phyloP scores from a whole-genome alignment of 1,140 invertebrate genomes.

The Heliconius melpomene region DNA sequence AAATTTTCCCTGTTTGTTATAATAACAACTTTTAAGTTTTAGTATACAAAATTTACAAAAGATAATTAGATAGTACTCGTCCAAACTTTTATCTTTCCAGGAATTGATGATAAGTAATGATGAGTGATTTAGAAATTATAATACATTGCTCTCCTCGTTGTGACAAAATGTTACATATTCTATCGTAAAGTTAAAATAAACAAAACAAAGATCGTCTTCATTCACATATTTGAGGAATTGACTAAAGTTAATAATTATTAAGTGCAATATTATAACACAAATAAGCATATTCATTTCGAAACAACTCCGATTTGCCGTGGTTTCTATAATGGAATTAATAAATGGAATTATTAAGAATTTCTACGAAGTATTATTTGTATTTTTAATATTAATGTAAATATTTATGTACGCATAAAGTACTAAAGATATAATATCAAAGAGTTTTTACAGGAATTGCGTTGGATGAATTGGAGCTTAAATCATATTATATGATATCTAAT shows the following conservation, averaged over 20 bases:
- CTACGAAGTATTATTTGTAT: constrained; percentile 10
- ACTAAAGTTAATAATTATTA: constrained; percentile 35
- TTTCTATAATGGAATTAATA: constrained; percentile 24
- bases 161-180: constrained; percentile 71
- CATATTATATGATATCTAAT: constrained; percentile 16
- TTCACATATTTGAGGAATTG: constrained; percentile 50
- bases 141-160: constrained; percentile 61
- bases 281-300: constrained; percentile 8
- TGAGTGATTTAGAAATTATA: constrained; percentile 41
- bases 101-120: constrained; percentile 68
- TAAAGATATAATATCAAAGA: constrained; percentile 13
- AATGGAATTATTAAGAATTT: constrained; percentile 22
- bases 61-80: constrained; percentile 58
- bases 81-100: constrained; percentile 74
- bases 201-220: constrained; percentile 12
- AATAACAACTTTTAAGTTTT: not conserved
- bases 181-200: constrained; percentile 23
- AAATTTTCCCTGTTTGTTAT: not conserved
- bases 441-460: constrained; percentile 23
- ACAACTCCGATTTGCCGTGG: not conserved
- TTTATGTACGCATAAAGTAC: constrained; percentile 15
- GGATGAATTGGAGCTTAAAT: not conserved
- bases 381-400: constrained; percentile 11
- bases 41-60: not conserved
- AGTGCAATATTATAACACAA: constrained; percentile 3